phyloP scores from a whole-genome alignment of 2,797 vertebrate species.

The Pteronotus mesoamericanus region DNA sequence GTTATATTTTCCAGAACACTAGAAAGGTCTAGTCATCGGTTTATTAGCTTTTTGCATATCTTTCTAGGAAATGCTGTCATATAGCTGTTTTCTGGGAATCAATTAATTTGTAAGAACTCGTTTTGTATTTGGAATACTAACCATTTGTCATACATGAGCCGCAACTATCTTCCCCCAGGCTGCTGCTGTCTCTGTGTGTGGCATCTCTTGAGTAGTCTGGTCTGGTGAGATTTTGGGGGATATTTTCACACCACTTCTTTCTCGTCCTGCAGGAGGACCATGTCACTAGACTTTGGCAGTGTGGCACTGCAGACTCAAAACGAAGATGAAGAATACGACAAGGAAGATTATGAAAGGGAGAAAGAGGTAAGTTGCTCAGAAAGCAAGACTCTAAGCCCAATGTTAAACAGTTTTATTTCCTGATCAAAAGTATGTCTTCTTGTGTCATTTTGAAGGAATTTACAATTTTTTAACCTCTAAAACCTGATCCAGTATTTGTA shows the following conservation, averaged over 20 bases:
- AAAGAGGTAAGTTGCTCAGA: slow-evolving; percentile 88
- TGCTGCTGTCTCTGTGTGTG: neutral
- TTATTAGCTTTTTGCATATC: neutral
- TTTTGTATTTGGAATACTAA: neutral
- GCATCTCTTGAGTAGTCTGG: neutral
- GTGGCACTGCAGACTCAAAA: slow-evolving; percentile 92
- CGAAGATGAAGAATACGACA: slow-evolving; percentile 93
- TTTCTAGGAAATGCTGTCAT: neutral
- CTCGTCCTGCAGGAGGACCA: slow-evolving; percentile 71
- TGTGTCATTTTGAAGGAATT: neutral
- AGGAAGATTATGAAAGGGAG: slow-evolving; percentile 94
- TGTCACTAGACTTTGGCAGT: slow-evolving; percentile 97
- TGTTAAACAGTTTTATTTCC: neutral
- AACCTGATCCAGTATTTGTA: neutral
- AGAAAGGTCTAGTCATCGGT: neutral
- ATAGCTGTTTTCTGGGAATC: neutral
- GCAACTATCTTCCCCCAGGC: neutral
- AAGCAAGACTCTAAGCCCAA: neutral
- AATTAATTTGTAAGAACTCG: neutral
- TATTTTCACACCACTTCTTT: neutral
- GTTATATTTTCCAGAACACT: neutral
- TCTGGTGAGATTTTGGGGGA: slow-evolving; percentile 13
- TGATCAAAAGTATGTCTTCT: neutral
- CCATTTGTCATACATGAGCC: neutral
- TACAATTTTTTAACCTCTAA: neutral